These are phyloP conservation scores for Oxystoma pomonae DNA, from an alignment of 2,888 invertebrate species.

Conservation along the genomic window DNA sequence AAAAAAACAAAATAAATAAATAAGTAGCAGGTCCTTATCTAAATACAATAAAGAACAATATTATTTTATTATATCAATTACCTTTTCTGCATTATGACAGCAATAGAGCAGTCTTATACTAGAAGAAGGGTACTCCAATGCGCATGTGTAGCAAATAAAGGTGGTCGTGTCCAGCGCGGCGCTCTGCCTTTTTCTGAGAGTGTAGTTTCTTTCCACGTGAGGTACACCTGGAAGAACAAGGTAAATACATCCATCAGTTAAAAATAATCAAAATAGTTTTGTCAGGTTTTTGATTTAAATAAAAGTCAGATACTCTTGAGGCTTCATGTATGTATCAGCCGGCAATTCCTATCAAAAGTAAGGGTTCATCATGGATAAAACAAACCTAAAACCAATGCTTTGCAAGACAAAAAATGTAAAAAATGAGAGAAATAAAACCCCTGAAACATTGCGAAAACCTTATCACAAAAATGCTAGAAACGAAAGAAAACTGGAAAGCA, in stretches of 20 bases:
- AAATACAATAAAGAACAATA: no score
- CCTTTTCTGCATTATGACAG: slow-evolving; percentile 73
- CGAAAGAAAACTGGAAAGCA: no score
- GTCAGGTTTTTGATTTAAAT: no score
- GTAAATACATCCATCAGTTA: not conserved
- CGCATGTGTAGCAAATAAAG: slow-evolving; percentile 89
- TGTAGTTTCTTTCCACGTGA: slow-evolving; percentile 75
- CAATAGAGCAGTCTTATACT: slow-evolving; percentile 80
- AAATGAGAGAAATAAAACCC: not conserved
- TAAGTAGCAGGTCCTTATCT: no score
- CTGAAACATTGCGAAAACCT: no score
- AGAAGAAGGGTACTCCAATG: slow-evolving; percentile 73
- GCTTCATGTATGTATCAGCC: not conserved
- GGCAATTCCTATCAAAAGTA: not conserved
- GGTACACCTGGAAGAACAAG: slow-evolving; percentile 55
- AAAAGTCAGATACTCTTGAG: not conserved
- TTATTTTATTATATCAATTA: no score
- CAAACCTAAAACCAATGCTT: no score
- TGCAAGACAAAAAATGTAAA: no score
- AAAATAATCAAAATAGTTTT: not conserved
- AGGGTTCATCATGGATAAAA: not conserved
- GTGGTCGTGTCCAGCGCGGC: slow-evolving; percentile 61
- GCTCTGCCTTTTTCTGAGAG: slow-evolving; percentile 71
- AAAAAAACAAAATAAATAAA: no score
- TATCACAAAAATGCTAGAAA: no score